Evolutionary conservation across 2,113 vertebrate genomes (phyloP), one percentile per base, ranked within the genome.

Genomic region (Lathamus discolor): DNA sequence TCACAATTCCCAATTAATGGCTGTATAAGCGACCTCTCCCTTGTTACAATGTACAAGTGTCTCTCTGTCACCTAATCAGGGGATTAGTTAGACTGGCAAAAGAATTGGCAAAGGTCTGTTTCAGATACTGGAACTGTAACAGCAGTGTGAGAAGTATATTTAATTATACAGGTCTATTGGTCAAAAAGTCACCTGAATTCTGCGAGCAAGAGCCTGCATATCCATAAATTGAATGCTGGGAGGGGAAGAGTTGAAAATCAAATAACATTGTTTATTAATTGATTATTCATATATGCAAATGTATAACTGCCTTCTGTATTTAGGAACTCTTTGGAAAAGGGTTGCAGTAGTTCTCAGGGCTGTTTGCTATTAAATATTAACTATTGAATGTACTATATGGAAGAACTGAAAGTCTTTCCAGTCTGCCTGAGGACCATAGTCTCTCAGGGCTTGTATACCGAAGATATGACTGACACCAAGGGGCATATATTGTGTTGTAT

Each of bases 261-360:
- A 72, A 39, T 82, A 93, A 66, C 37, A 52, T 77, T 89, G 63
- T 92, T 81, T 92, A 75, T 92, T 87, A 92, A 94, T 19, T 89
- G 70, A 46, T 84, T 96, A 86, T 93, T 95, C 77, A 86, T 81
- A 75, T 55, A 69, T 95, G 62, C 51, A 96, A 94, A 94, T 85
- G 64, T 57, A 28, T 70, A 86, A 87, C 62, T 77, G 39, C 55
- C 24, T 91, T 91, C 51, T 92, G 52, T 62, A 39, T 77, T 86
- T 91, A 88, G 66, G 49, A 64, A 19, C 44, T 87, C 44, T 86
- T 88, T 93, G 80, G 52, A 76, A 93, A 81, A 87, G 63, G 8
- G 9, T 57, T 78, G 44, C 33, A 92, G 73, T 35, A 88, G 83
- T 83, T 92, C 63, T 94, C 35, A 73, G 83, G 48, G 66, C 39